Percentiles rank a stretch among this genome's conserved stretches.
These are phyloP conservation scores for Nomia melanderi DNA, from an alignment of 1,140 invertebrate genomes.

Conservation along the genomic window DNA sequence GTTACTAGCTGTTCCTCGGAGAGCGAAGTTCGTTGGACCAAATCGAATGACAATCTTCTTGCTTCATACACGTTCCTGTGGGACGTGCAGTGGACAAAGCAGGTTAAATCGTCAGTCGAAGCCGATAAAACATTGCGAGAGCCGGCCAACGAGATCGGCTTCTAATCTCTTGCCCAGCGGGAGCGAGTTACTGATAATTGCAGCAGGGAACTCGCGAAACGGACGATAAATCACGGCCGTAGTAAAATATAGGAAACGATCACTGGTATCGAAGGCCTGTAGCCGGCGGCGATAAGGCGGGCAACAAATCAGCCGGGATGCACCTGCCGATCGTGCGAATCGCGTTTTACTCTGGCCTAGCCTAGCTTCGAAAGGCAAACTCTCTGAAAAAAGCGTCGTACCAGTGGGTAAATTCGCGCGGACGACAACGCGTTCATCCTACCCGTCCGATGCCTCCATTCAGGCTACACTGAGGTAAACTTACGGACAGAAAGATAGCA, in stretches of 20 bases:
- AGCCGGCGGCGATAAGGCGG: constrained; percentile 63
- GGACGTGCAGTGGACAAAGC: constrained; percentile 41
- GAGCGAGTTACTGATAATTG: constrained; percentile 66
- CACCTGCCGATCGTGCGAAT: constrained; percentile 60
- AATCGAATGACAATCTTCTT: not conserved
- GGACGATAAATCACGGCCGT: constrained; percentile 64
- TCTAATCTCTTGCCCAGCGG: constrained; percentile 63
- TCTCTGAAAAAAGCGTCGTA: not conserved
- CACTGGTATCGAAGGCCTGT: constrained; percentile 63
- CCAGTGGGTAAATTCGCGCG: constrained; percentile 23
- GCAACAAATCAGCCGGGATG: constrained; percentile 65
- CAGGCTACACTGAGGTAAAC: too few species aligned
- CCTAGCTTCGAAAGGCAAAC: not conserved
- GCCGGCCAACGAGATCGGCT: constrained; percentile 54
- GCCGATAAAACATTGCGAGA: constrained; percentile 53
- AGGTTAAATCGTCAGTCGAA: constrained; percentile 46
- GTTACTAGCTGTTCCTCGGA: too few species aligned
- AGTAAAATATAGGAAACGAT: constrained; percentile 70
- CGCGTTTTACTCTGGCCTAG: constrained; percentile 16
- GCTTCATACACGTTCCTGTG: constrained; percentile 3
- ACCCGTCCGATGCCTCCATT: too few species aligned
- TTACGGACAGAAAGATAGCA: too few species aligned
- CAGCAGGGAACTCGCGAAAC: constrained; percentile 61
- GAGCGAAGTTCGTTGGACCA: not conserved
- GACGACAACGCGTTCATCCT: constrained; percentile 23